Evolutionary conservation across 2,113 vertebrate species (phyloP).

Genomic region (Pleuronectes platessa): DNA sequence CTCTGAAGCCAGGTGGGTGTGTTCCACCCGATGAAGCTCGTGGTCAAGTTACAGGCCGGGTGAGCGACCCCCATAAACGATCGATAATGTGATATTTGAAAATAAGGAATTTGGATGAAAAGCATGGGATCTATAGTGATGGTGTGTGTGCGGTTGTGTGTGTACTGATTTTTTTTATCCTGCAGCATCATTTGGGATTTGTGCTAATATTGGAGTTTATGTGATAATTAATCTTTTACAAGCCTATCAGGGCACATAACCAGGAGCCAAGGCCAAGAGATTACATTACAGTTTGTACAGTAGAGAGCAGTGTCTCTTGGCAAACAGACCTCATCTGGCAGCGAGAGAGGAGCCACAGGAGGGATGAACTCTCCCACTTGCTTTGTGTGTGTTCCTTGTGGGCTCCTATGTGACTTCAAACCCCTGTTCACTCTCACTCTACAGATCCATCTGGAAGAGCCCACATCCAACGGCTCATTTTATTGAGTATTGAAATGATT

Average conservation of each 20-base stretch:
- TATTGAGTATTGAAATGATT: not conserved
- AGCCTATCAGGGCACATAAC: slow-evolving; percentile 60
- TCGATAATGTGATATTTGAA: slow-evolving; percentile 27
- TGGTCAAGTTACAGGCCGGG: slow-evolving; percentile 21
- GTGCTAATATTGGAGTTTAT: slow-evolving; percentile 50
- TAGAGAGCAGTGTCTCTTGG: slow-evolving; percentile 59
- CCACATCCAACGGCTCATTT: slow-evolving; percentile 24
- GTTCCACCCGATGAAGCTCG: slow-evolving; percentile 3
- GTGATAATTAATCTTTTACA: slow-evolving; percentile 68
- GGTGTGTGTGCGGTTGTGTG: not conserved
- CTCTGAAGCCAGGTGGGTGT: slow-evolving; percentile 13
- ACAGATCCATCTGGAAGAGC: slow-evolving; percentile 34
- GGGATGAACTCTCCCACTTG: not conserved
- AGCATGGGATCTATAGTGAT: not conserved
- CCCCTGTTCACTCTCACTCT: slow-evolving; percentile 34
- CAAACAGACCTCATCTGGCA: slow-evolving; percentile 61
- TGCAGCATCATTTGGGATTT: slow-evolving; percentile 22
- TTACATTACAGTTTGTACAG: slow-evolving; percentile 65
- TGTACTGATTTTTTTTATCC: slow-evolving; percentile 9
- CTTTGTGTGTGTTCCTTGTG: slow-evolving; percentile 31
- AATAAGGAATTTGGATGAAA: slow-evolving; percentile 27
- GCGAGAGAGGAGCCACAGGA: slow-evolving; percentile 26
- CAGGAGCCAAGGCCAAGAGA: slow-evolving; percentile 48
- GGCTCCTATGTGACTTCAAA: slow-evolving; percentile 29
- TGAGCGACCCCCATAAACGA: not conserved